These are phyloP conservation scores for Acanthococcus lagerstroemiae DNA, from an alignment of 2,888 invertebrate species.

Conservation along the genomic window DNA sequence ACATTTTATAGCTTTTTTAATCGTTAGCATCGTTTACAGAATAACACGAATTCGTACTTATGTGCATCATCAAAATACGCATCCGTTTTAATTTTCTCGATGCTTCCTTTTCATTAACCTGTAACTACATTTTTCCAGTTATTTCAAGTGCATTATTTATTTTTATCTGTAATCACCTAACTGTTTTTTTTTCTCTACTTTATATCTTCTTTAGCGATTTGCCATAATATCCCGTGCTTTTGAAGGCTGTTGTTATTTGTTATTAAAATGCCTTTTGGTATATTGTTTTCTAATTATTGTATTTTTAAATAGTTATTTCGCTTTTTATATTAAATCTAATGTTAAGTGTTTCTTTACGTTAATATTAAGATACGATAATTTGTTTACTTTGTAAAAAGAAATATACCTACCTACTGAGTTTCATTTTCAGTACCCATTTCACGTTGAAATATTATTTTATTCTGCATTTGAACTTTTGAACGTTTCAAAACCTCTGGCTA, in stretches of 20 bases:
- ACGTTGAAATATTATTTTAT: no score
- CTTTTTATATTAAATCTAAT: no score
- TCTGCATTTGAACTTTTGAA: no score
- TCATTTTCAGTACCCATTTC: not conserved
- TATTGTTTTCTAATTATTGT: slow-evolving; percentile 13
- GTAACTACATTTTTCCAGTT: slow-evolving; percentile 3
- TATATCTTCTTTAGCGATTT: slow-evolving; percentile 4
- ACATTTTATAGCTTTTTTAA: no score
- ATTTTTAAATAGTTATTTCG: slow-evolving; percentile 12
- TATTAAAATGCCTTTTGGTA: slow-evolving; percentile 23
- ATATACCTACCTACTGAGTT: slow-evolving; percentile 1
- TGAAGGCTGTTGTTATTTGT: slow-evolving; percentile 28
- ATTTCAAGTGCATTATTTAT: no score
- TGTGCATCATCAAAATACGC: no score
- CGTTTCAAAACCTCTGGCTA: no score
- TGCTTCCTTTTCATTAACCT: not conserved
- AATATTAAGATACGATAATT: not conserved
- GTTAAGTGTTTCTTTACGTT: no score
- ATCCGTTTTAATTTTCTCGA: not conserved
- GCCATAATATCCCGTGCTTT: slow-evolving; percentile 28
- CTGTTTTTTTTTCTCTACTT: not conserved
- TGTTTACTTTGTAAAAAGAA: slow-evolving; percentile 5
- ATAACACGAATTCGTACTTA: no score
- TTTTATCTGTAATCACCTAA: slow-evolving; percentile 14
- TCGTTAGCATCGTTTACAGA: not conserved